Evolutionary conservation across 2,113 vertebrate genomes (phyloP).

Genomic region (Vulpes vulpes): DNA sequence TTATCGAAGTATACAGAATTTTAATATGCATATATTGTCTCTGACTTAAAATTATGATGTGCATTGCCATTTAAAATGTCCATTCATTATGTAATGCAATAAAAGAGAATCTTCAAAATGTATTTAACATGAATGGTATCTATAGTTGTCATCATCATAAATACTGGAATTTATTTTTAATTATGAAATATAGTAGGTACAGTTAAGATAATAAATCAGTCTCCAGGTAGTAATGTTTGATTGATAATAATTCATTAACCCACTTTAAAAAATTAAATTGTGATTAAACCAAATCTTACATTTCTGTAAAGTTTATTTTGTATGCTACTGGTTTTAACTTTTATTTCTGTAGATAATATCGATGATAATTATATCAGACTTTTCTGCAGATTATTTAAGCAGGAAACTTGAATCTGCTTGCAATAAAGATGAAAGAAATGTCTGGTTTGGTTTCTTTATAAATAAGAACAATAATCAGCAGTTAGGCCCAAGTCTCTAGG

Average conservation of each 20-base stretch:
- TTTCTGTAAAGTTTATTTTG: constrained; percentile 91
- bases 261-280: constrained; percentile 84
- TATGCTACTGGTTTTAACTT: constrained; percentile 90
- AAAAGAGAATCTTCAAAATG: constrained; percentile 84
- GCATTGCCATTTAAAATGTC: constrained; percentile 72
- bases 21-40: constrained; percentile 77
- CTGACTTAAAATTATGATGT: constrained; percentile 73
- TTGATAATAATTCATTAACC: constrained; percentile 80
- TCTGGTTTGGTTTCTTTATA: constrained; percentile 74
- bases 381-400: constrained; percentile 88
- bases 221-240: constrained; percentile 83
- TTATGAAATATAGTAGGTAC: constrained; percentile 81
- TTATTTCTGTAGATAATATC: constrained; percentile 89
- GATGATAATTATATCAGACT: constrained; percentile 84
- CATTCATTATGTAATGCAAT: constrained; percentile 78
- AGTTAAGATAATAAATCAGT: constrained; percentile 85
- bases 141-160: constrained; percentile 82
- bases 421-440: constrained; percentile 90
- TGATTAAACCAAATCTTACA: constrained; percentile 86
- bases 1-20: constrained; percentile 77
- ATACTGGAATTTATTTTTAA: constrained; percentile 85
- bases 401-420: constrained; percentile 89
- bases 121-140: constrained; percentile 81
- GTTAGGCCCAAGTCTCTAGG: constrained; percentile 73
- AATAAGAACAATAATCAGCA: constrained; percentile 26